These are phyloP conservation scores for Reticulitermes speratus DNA, from an alignment of 1,140 invertebrate genomes.

Conservation along the genomic window DNA sequence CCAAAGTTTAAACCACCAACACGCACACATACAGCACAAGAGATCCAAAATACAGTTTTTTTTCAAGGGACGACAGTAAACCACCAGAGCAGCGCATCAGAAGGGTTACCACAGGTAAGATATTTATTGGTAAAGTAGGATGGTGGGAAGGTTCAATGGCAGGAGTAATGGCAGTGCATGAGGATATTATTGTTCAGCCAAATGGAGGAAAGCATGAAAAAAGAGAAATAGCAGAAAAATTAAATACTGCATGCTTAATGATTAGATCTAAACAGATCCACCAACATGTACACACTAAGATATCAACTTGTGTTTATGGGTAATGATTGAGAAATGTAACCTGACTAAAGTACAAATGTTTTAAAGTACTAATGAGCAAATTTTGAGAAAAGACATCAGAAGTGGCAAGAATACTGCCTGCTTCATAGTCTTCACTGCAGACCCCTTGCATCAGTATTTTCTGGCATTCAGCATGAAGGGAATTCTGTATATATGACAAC, in stretches of 20 bases:
- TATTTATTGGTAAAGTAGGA: conserved; percentile 13
- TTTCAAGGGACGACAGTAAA: conserved; percentile 27
- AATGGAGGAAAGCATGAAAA: conserved; percentile 33
- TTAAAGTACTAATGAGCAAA: too few relatives aligned
- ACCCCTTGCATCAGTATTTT: neutral
- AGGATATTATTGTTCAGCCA: conserved; percentile 30
- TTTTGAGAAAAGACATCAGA: too few relatives aligned
- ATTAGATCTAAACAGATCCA: conserved; percentile 10
- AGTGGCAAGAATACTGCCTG: neutral
- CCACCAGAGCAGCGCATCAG: conserved; percentile 26
- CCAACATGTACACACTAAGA: neutral
- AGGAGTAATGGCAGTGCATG: conserved; percentile 21
- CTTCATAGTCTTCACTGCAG: neutral
- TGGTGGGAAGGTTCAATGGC: conserved; percentile 5
- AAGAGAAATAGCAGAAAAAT: conserved; percentile 36
- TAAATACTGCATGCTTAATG: conserved; percentile 31
- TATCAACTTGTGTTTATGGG: neutral
- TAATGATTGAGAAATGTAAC: neutral
- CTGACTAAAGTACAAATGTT: neutral
- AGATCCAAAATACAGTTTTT: conserved; percentile 31
- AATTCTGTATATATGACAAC: neutral
- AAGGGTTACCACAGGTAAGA: conserved; percentile 1
- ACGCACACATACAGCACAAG: conserved; percentile 34
- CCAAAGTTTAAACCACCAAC: conserved; percentile 24
- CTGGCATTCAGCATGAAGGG: neutral